phyloP scores from a whole-genome alignment of 2,797 vertebrate genomes.

The Typhlichthys subterraneus region DNA sequence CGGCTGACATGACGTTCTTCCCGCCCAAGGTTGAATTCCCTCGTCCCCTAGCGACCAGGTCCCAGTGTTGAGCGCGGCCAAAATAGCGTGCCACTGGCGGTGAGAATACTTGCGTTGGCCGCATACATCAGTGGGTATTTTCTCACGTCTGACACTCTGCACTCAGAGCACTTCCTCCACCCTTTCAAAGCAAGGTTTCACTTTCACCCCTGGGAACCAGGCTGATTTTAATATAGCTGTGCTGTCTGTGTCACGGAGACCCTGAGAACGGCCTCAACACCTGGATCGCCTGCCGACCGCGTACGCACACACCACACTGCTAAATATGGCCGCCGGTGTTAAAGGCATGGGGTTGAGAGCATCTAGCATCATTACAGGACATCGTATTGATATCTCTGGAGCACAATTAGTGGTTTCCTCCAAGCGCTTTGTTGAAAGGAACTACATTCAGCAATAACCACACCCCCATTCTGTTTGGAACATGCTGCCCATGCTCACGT shows the following conservation, averaged over 20 bases:
- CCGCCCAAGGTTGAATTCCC: slow-evolving; percentile 43
- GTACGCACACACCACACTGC: no score
- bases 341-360: no score
- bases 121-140: slow-evolving; percentile 8
- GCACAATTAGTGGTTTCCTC: no score
- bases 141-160: slow-evolving; percentile 20
- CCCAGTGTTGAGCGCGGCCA: background rate
- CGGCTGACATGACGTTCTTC: slow-evolving; percentile 54
- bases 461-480: background rate
- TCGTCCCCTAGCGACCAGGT: slow-evolving; percentile 15
- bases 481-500: no score
- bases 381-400: no score
- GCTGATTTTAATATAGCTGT: background rate
- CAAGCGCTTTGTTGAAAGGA: no score
- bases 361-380: no score
- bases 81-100: slow-evolving; percentile 18
- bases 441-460: background rate
- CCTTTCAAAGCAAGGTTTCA: background rate
- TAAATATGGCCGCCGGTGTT: no score
- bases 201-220: background rate
- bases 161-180: slow-evolving; percentile 22
- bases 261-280: no score
- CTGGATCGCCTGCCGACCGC: no score
- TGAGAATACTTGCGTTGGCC: slow-evolving; percentile 30
- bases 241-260: no score